These are phyloP conservation scores for Tauraco erythrolophus DNA, from an alignment of 2,113 vertebrate species.

Conservation along the genomic window DNA sequence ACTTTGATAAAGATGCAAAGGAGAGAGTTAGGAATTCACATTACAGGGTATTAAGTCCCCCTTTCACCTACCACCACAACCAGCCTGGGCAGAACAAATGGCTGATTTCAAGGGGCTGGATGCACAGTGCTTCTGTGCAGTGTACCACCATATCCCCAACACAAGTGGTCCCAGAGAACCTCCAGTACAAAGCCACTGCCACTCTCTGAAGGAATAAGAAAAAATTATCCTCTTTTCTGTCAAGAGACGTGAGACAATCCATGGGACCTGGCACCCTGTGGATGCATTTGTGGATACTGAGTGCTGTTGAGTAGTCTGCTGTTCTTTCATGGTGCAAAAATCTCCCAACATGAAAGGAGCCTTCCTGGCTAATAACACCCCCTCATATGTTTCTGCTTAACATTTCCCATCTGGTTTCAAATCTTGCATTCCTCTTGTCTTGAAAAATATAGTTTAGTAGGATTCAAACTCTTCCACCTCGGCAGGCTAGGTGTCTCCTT, in stretches of 20 bases:
- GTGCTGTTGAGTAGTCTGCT: neutral
- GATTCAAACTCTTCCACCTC: neutral
- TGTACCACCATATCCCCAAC: rapidly evolving
- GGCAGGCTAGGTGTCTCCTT: neutral
- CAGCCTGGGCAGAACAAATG: neutral
- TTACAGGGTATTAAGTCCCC: neutral
- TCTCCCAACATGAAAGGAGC: neutral
- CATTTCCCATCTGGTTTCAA: neutral
- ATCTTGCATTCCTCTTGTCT: neutral
- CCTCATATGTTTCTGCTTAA: neutral
- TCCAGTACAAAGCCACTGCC: neutral
- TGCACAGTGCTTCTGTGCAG: rapidly evolving
- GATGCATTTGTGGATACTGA: neutral
- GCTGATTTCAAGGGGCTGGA: neutral
- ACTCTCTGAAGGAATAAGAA: neutral
- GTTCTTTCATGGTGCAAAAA: neutral
- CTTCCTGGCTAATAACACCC: neutral
- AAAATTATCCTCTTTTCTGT: neutral
- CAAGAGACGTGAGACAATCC: neutral
- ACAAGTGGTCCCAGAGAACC: neutral
- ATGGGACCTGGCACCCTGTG: neutral
- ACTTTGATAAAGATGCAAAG: neutral
- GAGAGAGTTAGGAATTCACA: neutral
- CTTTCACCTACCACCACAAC: neutral
- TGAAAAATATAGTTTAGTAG: neutral